Evolutionary conservation across 2,113 vertebrate species (phyloP).

Genomic region (Donacobius atricapilla): DNA sequence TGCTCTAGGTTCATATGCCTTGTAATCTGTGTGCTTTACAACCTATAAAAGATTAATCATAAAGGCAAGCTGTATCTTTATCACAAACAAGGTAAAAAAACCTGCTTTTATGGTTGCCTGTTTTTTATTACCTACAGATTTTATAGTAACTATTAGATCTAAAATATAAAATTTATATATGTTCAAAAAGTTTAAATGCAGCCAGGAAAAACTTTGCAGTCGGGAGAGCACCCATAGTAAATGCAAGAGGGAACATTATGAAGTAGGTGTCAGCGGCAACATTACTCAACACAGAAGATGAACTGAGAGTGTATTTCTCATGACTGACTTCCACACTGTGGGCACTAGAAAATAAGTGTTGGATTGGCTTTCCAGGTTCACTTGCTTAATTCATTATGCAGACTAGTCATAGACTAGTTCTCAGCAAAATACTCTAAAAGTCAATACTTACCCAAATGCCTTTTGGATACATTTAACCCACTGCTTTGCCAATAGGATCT

Average conservation of each 20-base stretch:
- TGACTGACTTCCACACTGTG: background rate
- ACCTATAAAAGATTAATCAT: slow-evolving; percentile 60
- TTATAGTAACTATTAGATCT: slow-evolving; percentile 63
- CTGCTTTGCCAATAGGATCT: background rate
- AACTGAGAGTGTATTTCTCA: background rate
- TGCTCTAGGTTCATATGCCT: background rate
- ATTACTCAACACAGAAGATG: background rate
- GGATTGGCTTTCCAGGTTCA: slow-evolving; percentile 6
- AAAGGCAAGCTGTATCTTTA: slow-evolving; percentile 53
- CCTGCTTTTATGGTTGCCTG: slow-evolving; percentile 56
- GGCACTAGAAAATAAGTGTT: background rate
- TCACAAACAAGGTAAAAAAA: slow-evolving; percentile 55
- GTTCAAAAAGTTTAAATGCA: slow-evolving; percentile 41
- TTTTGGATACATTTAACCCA: slow-evolving; percentile 24
- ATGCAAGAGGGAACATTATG: background rate
- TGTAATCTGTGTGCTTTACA: slow-evolving; percentile 51
- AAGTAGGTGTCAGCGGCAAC: background rate
- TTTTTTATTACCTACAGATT: slow-evolving; percentile 65
- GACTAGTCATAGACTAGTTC: background rate
- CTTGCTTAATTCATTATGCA: slow-evolving; percentile 27
- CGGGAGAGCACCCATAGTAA: slow-evolving; percentile 24
- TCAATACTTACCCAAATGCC: slow-evolving; percentile 15
- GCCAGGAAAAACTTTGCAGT: slow-evolving; percentile 27
- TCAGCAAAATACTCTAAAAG: slow-evolving; percentile 28
- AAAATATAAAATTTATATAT: slow-evolving; percentile 56